Evolutionary conservation across 1,140 invertebrate species (phyloP), one percentile per base, ranked within the genome.

Genomic region (Zaprionus gabonicus): DNA sequence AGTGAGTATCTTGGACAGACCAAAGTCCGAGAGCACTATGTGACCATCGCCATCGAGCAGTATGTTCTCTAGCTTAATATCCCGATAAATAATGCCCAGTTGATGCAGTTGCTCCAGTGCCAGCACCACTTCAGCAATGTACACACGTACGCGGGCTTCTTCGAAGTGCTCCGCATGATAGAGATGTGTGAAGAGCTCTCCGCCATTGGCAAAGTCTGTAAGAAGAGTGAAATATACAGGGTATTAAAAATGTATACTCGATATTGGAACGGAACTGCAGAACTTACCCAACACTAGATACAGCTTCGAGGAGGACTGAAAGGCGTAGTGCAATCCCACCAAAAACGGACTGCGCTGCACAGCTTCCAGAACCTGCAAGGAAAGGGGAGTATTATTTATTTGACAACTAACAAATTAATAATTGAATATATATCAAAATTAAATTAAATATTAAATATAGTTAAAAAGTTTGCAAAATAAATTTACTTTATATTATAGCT

Each of bases 31-130:
- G 13, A 99, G 92, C 15, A 98, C 97, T 51, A 99, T 96, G 92
- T 99, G 98, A 5, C 98, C 98, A 44, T 97, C 95, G 6, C 95
- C 95, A 93, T 98, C 97, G 34, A 99, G 93, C 3, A 99, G 94
- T 71, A 99, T 98, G 92, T 99, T 99, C 93, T 99, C 98, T 55
- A 98, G 93, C 91, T 99, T 98, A 69, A 99, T 98, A 93, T 99
- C 98, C 13, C 98, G 95, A 93, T 99, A 99, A 78, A 99, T 99
- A 46, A 99, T 98, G 84, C 94, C 94, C 92, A 98, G 96, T 94
- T 97, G 97, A 93, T 99, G 98, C 58, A 99, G 94, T 93, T 97
- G 97, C 93, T 98, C 97, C 36, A 99, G 92, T 1, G 98, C 98
- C 59, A 98, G 93, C 85, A 98, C 97, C 81, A 99, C 96, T 94